These are phyloP conservation scores for Peromyscus eremicus DNA, from an alignment of 2,797 vertebrate genomes.

Conservation along the genomic window DNA sequence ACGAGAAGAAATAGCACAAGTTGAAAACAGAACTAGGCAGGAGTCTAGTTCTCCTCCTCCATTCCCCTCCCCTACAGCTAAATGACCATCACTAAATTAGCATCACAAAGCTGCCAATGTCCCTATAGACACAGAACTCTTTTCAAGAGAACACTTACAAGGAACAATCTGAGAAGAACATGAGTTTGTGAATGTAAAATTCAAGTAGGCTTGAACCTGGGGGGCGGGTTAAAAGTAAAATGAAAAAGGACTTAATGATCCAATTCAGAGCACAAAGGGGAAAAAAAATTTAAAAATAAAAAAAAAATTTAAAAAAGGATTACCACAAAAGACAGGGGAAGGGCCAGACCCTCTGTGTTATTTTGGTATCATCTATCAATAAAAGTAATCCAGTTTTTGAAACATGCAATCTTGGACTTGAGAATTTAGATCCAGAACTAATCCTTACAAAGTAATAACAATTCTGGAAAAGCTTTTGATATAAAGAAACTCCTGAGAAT, in stretches of 20 bases:
- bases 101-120: not conserved
- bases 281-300: not conserved
- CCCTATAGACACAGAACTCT: not conserved
- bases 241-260: not conserved
- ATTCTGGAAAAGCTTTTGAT: constrained; percentile 39
- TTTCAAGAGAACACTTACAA: not conserved
- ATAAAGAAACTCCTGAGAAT: not conserved
- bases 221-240: not conserved
- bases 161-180: not conserved
- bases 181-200: not conserved
- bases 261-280: constrained; percentile 27
- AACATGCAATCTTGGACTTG: not conserved
- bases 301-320: not conserved
- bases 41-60: not conserved
- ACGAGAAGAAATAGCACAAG: constrained; percentile 7
- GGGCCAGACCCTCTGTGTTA: not conserved
- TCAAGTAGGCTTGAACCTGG: not conserved
- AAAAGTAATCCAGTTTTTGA: constrained; percentile 34
- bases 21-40: not conserved
- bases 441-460: constrained; percentile 53
- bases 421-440: constrained; percentile 35
- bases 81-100: not conserved
- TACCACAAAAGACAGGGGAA: not conserved
- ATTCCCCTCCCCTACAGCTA: not conserved
- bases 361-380: not conserved